Evolutionary conservation across 2,888 invertebrate species (phyloP), one percentile per base, ranked within the genome.

Genomic region (Cabera pusaria): DNA sequence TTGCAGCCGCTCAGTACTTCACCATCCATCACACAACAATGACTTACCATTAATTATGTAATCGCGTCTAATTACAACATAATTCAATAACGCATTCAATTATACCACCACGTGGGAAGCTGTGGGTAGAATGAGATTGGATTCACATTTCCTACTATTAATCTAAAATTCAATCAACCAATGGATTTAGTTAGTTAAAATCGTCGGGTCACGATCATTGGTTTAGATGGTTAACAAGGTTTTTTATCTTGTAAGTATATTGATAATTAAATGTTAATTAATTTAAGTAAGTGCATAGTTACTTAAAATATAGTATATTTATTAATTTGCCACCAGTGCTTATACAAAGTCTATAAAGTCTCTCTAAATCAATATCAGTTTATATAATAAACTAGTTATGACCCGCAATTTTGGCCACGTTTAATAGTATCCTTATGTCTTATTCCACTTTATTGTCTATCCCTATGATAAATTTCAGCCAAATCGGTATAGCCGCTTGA

Each of bases 91-190:
- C 36, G 24, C 7, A 41, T 49, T 50, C 26, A 41, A 41, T 41
- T 44, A 48, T 19, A 32, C 7, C 25, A 37, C 28, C 28, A 40
- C 44, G 48, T 50, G 48, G 50, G 50, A 52, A 48, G 46, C 31
- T 38, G 49, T 52, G 45, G 52, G 52, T 39, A 21, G 49, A 29
- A 8, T 43, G 14, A 34, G 49, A 52, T 52, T 47, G 50, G 44
- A 44, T 42, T 42, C 18, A 40, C 27, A 44, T 48, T 44, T 46
- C 34, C 36, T 42, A 49, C 49, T 36, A 54, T 55, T 55, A 55
- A 57, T 57, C 48, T 49, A 49, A 55, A 55, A 55, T 54, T 57
- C 55, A 57, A 57, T 57, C 55, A 55, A 49, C 44, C 48, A 32
- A 50, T 50, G 50, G 45, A 46, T 44, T 46, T 44, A 47, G 36